Evolutionary conservation across 2,113 vertebrate genomes (phyloP), one percentile per base, ranked within the genome.

Genomic region (Peromyscus polionotus): DNA sequence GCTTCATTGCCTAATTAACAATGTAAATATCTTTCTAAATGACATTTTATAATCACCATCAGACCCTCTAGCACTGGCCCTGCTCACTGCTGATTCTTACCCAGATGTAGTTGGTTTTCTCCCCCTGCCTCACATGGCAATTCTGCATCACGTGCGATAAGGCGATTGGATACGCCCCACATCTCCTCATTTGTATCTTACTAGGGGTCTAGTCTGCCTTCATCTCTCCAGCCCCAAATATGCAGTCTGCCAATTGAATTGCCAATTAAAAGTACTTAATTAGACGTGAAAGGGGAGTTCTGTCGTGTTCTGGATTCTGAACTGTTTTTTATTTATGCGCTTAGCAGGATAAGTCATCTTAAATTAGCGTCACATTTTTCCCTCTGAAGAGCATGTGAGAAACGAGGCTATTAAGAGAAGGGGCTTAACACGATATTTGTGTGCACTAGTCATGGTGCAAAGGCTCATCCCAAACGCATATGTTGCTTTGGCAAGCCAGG

Each of bases 1-100:
- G 98, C 97, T 92, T 94, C 98, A 96, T 95, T 92, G 97, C 98
- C 94, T 98, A 98, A 98, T 98, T 98, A 98, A 98, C 97, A 98
- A 98, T 98, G 98, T 98, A 98, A 98, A 98, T 98, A 97, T 98
- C 97, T 94, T 96, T 76, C 96, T 92, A 97, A 97, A 98, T 98
- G 96, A 97, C 97, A 97, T 96, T 97, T 98, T 98, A 93, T 98
- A 97, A 97, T 98, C 94, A 97, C 14, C 91, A 95, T 95, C 96
- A 96, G 97, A 97, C 88, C 96, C 95, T 96, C 91, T 88, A 96
- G 97, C 95, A 36, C 93, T 96, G 81, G 90, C 93, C 93, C 89
- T 68, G 84, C 73, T 97, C 36, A 3, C 68, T 88, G 86, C 94
- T 80, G 92, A 97, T 94, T 95, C 70, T 89, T 95, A 76, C 83